Evolutionary conservation across 2,113 vertebrate species (phyloP).

Genomic region (Chlorocebus sabaeus): DNA sequence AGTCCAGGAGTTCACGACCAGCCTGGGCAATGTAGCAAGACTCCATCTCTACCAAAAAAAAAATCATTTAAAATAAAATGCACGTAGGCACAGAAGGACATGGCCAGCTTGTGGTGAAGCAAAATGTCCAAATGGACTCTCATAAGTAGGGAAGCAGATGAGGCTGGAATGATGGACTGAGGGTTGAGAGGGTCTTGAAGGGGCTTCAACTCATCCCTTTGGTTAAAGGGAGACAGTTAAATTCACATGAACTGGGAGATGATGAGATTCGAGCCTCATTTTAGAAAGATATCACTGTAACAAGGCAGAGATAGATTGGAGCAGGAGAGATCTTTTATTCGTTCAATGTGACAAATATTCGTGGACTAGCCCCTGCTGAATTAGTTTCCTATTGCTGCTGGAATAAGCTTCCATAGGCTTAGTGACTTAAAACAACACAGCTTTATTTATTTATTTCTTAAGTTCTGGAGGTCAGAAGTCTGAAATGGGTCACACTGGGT

Average conservation of each 20-base stretch:
- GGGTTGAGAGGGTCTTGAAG: background rate
- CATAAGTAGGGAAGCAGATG: rapidly evolving
- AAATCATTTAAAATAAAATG: background rate
- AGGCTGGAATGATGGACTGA: background rate
- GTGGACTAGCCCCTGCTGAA: background rate
- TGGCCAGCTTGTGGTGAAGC: background rate
- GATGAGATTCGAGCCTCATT: background rate
- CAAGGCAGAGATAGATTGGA: background rate
- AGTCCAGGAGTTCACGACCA: too few species aligned
- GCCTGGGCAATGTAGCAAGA: too few species aligned
- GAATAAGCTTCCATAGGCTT: background rate
- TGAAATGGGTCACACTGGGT: background rate
- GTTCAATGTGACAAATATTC: background rate
- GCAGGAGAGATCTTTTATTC: background rate
- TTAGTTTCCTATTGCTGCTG: background rate
- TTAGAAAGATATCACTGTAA: background rate
- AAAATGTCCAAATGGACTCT: background rate
- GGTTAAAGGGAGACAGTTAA: background rate
- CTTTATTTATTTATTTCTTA: background rate
- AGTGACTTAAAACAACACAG: background rate
- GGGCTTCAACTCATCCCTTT: background rate
- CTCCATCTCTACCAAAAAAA: too few species aligned
- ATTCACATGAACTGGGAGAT: background rate
- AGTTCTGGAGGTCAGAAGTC: background rate
- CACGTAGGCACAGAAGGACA: background rate